Percentiles rank a stretch among this genome's conserved stretches.
Conservation (phyloP, 2,888 invertebrate genomes). For the Rotaria socialis region DNA sequence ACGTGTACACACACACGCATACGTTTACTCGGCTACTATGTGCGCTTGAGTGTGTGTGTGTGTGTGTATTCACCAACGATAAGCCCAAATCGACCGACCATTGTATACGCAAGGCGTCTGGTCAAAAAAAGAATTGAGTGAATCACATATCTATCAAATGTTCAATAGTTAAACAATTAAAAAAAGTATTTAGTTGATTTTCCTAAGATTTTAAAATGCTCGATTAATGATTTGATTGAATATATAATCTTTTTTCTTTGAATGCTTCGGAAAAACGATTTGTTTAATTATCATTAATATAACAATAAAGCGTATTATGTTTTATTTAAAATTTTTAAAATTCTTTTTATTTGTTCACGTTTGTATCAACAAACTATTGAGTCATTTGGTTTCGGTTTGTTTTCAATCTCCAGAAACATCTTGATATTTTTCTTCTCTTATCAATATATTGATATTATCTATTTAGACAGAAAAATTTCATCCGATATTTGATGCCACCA, state of each 20-base stretch:
- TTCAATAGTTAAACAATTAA: not conserved
- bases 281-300: not conserved
- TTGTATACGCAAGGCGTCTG: slow-evolving; percentile 26
- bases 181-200: not conserved
- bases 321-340: too few species aligned
- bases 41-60: not conserved
- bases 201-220: not conserved
- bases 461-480: too few species aligned
- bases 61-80: slow-evolving; percentile 15
- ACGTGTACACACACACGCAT: not conserved
- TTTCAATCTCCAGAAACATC: not conserved
- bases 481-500: too few species aligned
- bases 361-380: too few species aligned
- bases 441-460: too few species aligned
- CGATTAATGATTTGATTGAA: not conserved
- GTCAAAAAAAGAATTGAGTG: not conserved
- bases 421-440: too few species aligned
- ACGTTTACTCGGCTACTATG: slow-evolving; percentile 7
- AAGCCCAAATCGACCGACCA: not conserved
- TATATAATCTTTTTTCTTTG: too few species aligned
- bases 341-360: too few species aligned
- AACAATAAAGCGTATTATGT: not conserved
- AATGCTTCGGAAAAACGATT: not conserved
- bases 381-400: too few species aligned
- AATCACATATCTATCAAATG: not conserved